Evolutionary conservation across 2,888 invertebrate species (phyloP).

Genomic region (Philonicus albiceps): DNA sequence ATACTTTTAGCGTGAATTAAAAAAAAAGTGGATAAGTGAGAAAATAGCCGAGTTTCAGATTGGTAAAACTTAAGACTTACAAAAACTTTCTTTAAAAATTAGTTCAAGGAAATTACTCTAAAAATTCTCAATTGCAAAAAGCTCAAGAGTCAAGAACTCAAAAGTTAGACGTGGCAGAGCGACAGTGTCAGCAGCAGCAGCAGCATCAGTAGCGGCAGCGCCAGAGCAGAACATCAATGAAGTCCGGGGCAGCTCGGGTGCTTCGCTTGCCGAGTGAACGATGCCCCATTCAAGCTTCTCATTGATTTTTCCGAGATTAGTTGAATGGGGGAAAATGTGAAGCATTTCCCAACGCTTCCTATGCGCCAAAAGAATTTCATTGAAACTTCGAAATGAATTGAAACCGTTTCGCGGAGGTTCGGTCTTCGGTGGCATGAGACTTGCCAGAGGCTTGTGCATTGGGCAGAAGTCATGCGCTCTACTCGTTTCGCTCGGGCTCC

Average conservation of each 20-base stretch:
- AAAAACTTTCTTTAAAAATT: background rate
- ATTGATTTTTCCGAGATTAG: constrained; percentile 26
- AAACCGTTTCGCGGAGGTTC: background rate
- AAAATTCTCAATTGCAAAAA: background rate
- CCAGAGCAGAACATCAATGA: background rate
- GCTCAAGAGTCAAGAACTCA: background rate
- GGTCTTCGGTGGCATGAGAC: background rate
- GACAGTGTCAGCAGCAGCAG: background rate
- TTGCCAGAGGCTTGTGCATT: too few relatives aligned
- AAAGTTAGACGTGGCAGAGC: background rate
- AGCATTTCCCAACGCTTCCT: background rate
- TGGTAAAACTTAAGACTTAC: background rate
- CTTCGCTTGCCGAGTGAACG: background rate
- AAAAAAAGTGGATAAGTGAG: background rate
- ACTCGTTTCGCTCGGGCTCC: background rate
- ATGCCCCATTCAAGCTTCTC: constrained; percentile 10
- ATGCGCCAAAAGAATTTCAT: background rate
- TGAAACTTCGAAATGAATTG: constrained; percentile 15
- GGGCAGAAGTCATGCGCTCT: background rate
- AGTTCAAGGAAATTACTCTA: background rate
- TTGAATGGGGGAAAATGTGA: background rate
- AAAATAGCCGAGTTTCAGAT: background rate
- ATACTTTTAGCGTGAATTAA: background rate
- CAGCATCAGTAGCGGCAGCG: background rate
- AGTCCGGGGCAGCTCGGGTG: background rate